Conservation (phyloP, 2,888 invertebrate genomes). For the Prosopocoilus inquinatus region DNA sequence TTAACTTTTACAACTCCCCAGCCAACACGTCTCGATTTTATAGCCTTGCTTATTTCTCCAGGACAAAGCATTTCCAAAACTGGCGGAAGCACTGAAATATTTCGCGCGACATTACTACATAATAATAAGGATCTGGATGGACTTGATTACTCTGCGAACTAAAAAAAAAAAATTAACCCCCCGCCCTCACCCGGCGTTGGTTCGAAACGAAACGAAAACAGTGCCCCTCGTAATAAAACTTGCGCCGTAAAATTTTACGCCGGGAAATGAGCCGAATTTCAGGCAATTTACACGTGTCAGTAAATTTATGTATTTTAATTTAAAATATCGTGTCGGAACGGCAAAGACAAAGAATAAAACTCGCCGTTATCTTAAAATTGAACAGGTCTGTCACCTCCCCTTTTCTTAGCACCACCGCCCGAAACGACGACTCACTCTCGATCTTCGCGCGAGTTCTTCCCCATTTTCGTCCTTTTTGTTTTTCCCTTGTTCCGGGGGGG, state of each 20-base stretch:
- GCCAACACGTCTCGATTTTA: conserved; percentile 32
- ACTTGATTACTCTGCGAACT: too few species aligned
- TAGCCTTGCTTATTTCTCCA: conserved; percentile 28
- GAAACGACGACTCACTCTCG: neutral
- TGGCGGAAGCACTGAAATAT: conserved; percentile 8
- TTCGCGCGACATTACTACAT: neutral
- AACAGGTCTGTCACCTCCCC: conserved; percentile 6
- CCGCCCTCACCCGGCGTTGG: too few species aligned
- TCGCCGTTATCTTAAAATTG: conserved; percentile 7
- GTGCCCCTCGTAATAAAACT: conserved; percentile 19
- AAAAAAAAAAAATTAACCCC: too few species aligned
- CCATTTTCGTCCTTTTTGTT: neutral
- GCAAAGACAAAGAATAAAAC: conserved; percentile 15
- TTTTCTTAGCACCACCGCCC: neutral
- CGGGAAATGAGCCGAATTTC: conserved; percentile 21
- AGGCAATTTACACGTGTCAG: conserved; percentile 31
- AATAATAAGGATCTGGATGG: neutral
- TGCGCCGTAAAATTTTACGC: conserved; percentile 27
- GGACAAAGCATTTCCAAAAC: conserved; percentile 12
- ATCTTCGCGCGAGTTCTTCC: too few species aligned
- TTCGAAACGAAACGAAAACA: neutral
- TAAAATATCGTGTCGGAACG: conserved; percentile 23
- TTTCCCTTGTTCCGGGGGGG: neutral
- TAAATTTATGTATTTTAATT: conserved; percentile 33
- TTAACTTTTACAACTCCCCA: conserved; percentile 30